phyloP scores from a whole-genome alignment of 1,140 invertebrate genomes.

The Scaptomyza montana region DNA sequence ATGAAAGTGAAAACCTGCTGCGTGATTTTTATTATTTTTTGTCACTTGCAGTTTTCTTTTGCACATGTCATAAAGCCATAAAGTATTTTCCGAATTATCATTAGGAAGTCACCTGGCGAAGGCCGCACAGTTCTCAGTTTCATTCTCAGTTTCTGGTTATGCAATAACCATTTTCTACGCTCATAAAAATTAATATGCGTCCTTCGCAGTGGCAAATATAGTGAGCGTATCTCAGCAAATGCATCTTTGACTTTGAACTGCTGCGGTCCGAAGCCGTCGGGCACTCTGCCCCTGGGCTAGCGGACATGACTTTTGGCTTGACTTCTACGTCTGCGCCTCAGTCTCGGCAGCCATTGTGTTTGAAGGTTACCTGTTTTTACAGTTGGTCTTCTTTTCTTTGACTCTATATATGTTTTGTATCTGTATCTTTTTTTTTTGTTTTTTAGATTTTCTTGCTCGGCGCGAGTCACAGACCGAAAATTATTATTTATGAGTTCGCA shows the following conservation, averaged over 20 bases:
- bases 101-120: conserved; percentile 75
- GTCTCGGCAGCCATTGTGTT: conserved; percentile 54
- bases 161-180: conserved; percentile 78
- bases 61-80: conserved; percentile 63
- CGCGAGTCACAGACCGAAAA: conserved; percentile 47
- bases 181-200: conserved; percentile 83
- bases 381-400: conserved; percentile 41
- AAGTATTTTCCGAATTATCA: conserved; percentile 58
- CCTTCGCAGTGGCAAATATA: conserved; percentile 56
- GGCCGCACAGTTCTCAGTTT: conserved; percentile 12
- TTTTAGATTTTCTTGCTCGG: conserved; percentile 34
- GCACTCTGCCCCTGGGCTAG: background rate
- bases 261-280: conserved; percentile 22
- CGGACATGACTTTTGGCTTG: conserved; percentile 77
- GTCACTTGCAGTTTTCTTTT: conserved; percentile 47
- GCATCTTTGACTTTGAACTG: conserved; percentile 66
- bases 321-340: conserved; percentile 16
- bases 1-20: conserved; percentile 73
- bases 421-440: conserved; percentile 25
- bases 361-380: conserved; percentile 81
- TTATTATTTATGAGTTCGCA: conserved; percentile 81
- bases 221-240: conserved; percentile 61
- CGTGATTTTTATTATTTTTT: conserved; percentile 39
- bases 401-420: conserved; percentile 10
- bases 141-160: conserved; percentile 46